Conservation (phyloP, 2,797 vertebrate genomes). For the Scomberomorus guttatus region DNA sequence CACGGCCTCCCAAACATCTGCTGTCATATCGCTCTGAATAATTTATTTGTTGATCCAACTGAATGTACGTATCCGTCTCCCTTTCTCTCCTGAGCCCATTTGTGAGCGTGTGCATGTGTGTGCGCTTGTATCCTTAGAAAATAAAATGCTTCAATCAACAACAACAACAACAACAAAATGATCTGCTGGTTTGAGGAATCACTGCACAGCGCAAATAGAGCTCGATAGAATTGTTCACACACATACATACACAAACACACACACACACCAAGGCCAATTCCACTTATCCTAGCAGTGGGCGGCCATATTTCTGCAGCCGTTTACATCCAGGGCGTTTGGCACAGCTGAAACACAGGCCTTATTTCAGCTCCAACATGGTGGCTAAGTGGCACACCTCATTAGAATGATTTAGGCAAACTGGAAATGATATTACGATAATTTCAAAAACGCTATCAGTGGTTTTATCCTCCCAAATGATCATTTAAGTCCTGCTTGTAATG, state of each 20-base stretch:
- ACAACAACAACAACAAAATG: conserved; percentile 73
- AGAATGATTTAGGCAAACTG: conserved; percentile 78
- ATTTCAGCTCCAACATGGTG: conserved; percentile 63
- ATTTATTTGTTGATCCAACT: conserved; percentile 83
- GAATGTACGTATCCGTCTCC: conserved; percentile 69
- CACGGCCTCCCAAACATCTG: conserved; percentile 83
- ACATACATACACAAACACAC: conserved; percentile 25
- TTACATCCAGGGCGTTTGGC: conserved; percentile 46
- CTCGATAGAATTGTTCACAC: conserved; percentile 45
- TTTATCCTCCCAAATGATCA: conserved; percentile 77
- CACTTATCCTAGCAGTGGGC: conserved; percentile 67
- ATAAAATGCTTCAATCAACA: conserved; percentile 76
- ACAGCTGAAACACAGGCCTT: conserved; percentile 49
- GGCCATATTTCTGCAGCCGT: conserved; percentile 54
- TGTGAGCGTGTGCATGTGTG: conserved; percentile 40
- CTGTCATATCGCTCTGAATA: conserved; percentile 83
- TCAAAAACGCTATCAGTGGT: conserved; percentile 73
- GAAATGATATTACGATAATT: conserved; percentile 78
- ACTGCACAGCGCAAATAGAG: conserved; percentile 44
- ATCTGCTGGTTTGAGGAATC: conserved; percentile 65
- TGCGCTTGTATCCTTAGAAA: conserved; percentile 60
- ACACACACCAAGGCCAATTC: conserved; percentile 32
- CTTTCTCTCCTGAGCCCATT: conserved; percentile 67
- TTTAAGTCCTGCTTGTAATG: conserved; percentile 83
- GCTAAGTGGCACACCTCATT: conserved; percentile 77